Evolutionary conservation across 1,140 invertebrate genomes (phyloP).

Genomic region (Latrodectus geometricus): DNA sequence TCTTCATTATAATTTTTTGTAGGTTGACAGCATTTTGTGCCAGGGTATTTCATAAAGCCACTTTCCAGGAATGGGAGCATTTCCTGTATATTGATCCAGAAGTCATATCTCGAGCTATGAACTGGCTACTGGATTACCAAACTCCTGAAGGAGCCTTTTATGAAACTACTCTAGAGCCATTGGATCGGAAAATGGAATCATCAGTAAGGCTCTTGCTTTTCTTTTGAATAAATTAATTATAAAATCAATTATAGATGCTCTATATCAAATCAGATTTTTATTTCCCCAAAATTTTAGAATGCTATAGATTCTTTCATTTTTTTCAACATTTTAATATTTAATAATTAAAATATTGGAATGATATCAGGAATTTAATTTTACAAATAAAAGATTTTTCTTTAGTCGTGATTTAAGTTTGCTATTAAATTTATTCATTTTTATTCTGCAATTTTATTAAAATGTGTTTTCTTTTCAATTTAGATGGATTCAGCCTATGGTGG

Average conservation of each 20-base stretch:
- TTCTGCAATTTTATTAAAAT: not conserved
- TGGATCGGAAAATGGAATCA: constrained; percentile 85
- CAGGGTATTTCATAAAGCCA: constrained; percentile 87
- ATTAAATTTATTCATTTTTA: not conserved
- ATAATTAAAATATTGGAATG: too few species aligned
- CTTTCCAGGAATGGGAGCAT: constrained; percentile 91
- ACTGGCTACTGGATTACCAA: constrained; percentile 85
- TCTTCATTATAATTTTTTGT: not conserved
- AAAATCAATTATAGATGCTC: not conserved
- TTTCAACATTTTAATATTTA: not conserved
- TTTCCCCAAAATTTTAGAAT: not conserved
- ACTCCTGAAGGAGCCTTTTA: constrained; percentile 84
- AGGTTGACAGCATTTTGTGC: constrained; percentile 88
- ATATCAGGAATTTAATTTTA: too few species aligned
- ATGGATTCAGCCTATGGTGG: constrained; percentile 67
- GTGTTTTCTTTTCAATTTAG: constrained; percentile 56
- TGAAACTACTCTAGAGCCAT: constrained; percentile 81
- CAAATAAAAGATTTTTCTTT: too few species aligned
- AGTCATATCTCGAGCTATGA: constrained; percentile 82
- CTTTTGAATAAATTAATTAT: not conserved
- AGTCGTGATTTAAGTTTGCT: not conserved
- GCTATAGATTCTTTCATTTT: not conserved
- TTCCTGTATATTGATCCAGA: constrained; percentile 88
- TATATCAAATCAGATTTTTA: not conserved
- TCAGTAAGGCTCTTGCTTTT: constrained; percentile 71